Conservation (phyloP, 2,113 vertebrate species). For the Hippopotamus amphibius region DNA sequence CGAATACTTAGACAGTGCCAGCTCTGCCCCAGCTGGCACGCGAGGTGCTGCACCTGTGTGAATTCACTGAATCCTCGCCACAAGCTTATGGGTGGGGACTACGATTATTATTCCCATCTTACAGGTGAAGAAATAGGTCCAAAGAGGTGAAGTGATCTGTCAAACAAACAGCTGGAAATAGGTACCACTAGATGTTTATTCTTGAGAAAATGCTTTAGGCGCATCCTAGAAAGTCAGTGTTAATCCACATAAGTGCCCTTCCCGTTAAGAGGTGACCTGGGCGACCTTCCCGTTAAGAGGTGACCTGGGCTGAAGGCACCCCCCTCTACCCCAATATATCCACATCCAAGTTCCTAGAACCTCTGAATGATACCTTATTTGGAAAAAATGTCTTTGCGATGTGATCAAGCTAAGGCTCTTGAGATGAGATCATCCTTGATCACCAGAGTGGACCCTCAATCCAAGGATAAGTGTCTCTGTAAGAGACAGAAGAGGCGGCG, state of each 20-base stretch:
- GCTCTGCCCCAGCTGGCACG: background rate
- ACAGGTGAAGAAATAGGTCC: background rate
- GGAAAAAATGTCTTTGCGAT: background rate
- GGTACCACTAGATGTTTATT: background rate
- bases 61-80: background rate
- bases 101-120: background rate
- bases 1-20: background rate
- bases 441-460: background rate
- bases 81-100: too few species aligned
- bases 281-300: background rate
- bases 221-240: background rate
- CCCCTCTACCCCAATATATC: background rate
- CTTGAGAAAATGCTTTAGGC: background rate
- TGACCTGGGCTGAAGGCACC: background rate
- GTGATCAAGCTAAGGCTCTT: background rate
- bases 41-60: accelerated
- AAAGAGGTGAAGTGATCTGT: background rate
- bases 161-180: background rate
- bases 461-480: background rate
- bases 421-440: background rate
- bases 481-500: background rate
- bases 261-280: background rate
- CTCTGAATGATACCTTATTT: background rate
- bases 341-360: background rate
- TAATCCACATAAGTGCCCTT: background rate